These are phyloP conservation scores for Brachionus plicatilis DNA, from an alignment of 1,140 invertebrate species.

Conservation along the genomic window DNA sequence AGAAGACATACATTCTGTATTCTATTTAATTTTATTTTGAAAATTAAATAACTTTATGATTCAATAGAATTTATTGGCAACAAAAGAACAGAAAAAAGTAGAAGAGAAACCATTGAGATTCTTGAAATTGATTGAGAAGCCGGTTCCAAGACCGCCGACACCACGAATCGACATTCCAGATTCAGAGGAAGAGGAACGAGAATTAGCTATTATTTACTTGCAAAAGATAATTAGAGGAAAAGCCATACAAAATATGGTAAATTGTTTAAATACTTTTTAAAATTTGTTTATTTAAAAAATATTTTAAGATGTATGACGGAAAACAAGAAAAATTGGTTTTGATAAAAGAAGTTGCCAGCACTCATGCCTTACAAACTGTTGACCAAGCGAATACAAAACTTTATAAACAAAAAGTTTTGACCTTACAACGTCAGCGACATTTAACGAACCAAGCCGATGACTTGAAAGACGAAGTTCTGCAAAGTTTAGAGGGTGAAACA, in stretches of 20 bases:
- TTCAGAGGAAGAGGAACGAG: constrained; percentile 58
- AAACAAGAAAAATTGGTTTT: constrained; percentile 64
- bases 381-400: constrained; percentile 53
- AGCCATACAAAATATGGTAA: constrained; percentile 65
- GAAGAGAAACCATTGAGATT: constrained; percentile 51
- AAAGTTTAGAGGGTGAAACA: constrained; percentile 60
- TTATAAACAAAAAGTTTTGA: constrained; percentile 55
- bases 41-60: not conserved
- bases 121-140: constrained; percentile 56
- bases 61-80: not conserved
- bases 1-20: constrained; percentile 52
- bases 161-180: constrained; percentile 59
- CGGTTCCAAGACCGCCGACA: constrained; percentile 58
- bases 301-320: constrained; percentile 65
- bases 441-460: constrained; percentile 48
- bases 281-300: constrained; percentile 40
- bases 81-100: constrained; percentile 55
- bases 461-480: constrained; percentile 44
- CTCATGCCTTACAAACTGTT: constrained; percentile 61
- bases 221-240: constrained; percentile 65
- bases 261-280: not conserved
- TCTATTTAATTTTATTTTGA: not conserved
- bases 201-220: constrained; percentile 62
- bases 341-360: constrained; percentile 65
- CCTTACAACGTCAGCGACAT: constrained; percentile 53